phyloP scores from a whole-genome alignment of 2,888 invertebrate species.

The Meta bourneti region DNA sequence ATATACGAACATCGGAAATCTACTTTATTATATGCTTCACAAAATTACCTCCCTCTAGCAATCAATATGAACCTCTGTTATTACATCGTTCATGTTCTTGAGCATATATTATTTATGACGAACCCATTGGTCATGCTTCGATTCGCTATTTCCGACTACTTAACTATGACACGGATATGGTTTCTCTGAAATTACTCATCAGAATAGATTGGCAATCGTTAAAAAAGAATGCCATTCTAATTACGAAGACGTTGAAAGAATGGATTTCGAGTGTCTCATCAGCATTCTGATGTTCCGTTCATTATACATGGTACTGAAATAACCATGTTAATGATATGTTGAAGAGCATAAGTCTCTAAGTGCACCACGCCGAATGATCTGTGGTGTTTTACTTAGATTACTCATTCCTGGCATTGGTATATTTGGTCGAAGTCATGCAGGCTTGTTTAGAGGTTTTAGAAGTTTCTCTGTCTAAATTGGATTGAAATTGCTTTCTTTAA shows the following conservation, averaged over 20 bases:
- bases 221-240: slow-evolving; percentile 18
- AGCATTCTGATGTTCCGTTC: not conserved
- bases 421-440: not conserved
- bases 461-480: not conserved
- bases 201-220: slow-evolving; percentile 21
- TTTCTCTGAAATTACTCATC: slow-evolving; percentile 27
- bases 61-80: not conserved
- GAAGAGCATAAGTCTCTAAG: not conserved
- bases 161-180: not conserved
- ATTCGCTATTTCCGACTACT: not conserved
- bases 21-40: not conserved
- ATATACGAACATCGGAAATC: not conserved
- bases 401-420: not conserved
- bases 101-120: slow-evolving; percentile 3
- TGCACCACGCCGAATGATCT: too few relatives aligned
- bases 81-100: slow-evolving; percentile 1
- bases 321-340: not conserved
- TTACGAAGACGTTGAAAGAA: slow-evolving; percentile 37
- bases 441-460: not conserved
- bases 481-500: not conserved
- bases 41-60: not conserved
- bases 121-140: slow-evolving; percentile 5
- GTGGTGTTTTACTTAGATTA: not conserved
- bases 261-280: not conserved
- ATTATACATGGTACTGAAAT: not conserved